Evolutionary conservation across 2,113 vertebrate genomes (phyloP).

Genomic region (Lamprotornis superbus): DNA sequence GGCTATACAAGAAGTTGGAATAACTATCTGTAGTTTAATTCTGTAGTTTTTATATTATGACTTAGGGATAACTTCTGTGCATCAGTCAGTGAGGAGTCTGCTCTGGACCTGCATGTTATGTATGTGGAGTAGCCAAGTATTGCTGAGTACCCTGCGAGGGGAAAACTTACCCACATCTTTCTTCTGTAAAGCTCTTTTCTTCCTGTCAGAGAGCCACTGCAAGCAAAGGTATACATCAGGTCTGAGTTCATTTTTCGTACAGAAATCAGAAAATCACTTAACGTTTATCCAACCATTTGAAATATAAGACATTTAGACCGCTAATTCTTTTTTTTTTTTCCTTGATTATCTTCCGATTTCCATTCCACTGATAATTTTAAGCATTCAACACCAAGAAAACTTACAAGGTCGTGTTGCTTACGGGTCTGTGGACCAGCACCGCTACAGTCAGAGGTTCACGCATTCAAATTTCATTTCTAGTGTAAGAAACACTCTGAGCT

Average conservation of each 20-base stretch:
- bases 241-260: background rate
- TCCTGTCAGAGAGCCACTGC: constrained; percentile 95
- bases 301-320: background rate
- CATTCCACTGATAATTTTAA: background rate
- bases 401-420: rapidly evolving
- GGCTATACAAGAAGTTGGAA: background rate
- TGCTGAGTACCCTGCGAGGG: rapidly evolving
- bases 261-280: background rate
- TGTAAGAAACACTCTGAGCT: rapidly evolving
- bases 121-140: rapidly evolving
- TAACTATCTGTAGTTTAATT: background rate
- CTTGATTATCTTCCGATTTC: background rate
- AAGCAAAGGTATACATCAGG: background rate
- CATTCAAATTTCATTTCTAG: rapidly evolving
- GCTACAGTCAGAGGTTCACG: rapidly evolving
- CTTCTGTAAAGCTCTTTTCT: constrained; percentile 93
- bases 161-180: constrained; percentile 90
- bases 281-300: background rate
- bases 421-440: too few species aligned
- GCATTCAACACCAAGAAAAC: background rate
- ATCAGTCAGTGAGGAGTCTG: background rate
- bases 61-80: background rate
- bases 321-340: too few species aligned
- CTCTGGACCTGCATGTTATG: rapidly evolving
- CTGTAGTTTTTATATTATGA: background rate